phyloP scores from a whole-genome alignment of 2,797 vertebrate species.

The Neoniphon sammara region DNA sequence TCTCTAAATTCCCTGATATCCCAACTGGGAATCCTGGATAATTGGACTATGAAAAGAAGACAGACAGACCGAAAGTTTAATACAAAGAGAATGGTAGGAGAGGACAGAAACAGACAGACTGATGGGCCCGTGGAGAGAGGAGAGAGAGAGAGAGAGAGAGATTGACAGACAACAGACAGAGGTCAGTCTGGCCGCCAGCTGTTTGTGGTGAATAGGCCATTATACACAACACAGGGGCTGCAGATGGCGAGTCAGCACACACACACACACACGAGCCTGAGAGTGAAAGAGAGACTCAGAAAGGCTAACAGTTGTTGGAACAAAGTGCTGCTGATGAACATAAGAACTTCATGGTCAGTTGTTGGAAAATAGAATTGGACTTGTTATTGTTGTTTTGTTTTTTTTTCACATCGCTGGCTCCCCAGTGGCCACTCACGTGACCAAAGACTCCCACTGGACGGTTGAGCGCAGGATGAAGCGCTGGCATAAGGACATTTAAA shows the following conservation, averaged over 20 bases:
- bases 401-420: no score
- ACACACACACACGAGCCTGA: slow-evolving; percentile 17
- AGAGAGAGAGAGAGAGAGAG: slow-evolving; percentile 43
- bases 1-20: background rate
- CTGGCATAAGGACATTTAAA: no score
- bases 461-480: no score
- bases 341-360: no score
- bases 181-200: slow-evolving; percentile 70
- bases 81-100: no score
- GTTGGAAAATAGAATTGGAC: no score
- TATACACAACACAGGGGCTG: slow-evolving; percentile 58
- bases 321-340: no score
- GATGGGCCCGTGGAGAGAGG: background rate
- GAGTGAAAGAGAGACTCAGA: slow-evolving; percentile 17
- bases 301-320: no score
- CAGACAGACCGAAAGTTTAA: background rate
- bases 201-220: slow-evolving; percentile 74
- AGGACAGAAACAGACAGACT: background rate
- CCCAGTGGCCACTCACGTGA: slow-evolving; percentile 39
- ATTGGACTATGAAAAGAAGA: slow-evolving; percentile 19
- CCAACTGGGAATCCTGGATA: slow-evolving; percentile 20
- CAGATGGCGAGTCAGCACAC: slow-evolving; percentile 76
- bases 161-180: slow-evolving; percentile 32
- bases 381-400: no score
- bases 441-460: slow-evolving; percentile 4